Conservation (phyloP, 2,888 invertebrate genomes). For the Morpho helenor region DNA sequence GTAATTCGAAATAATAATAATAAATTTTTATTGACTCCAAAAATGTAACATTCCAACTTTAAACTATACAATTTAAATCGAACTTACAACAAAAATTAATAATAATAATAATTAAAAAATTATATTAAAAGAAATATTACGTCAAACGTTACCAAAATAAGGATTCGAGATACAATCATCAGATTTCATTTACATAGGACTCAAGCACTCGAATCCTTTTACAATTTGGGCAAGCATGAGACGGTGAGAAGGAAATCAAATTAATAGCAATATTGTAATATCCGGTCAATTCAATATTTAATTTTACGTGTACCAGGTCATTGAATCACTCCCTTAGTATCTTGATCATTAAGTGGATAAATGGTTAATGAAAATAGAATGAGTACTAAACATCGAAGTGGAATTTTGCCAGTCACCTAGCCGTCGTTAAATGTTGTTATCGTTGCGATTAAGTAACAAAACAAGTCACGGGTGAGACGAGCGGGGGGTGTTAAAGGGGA, state of each 20-base stretch:
- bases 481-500: constrained; percentile 40
- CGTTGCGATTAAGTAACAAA: constrained; percentile 78
- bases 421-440: constrained; percentile 78
- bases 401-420: constrained; percentile 79
- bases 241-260: background rate
- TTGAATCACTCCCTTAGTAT: constrained; percentile 73
- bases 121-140: too few species aligned
- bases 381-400: constrained; percentile 78
- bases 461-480: constrained; percentile 61
- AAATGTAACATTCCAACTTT: too few species aligned
- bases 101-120: too few species aligned
- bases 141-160: too few species aligned
- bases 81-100: too few species aligned
- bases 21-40: too few species aligned
- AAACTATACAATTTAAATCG: too few species aligned
- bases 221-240: too few species aligned
- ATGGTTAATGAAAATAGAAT: constrained; percentile 79
- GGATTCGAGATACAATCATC: too few species aligned
- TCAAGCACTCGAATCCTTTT: too few species aligned
- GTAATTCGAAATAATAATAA: too few species aligned
- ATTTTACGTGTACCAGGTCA: constrained; percentile 69
- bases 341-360: constrained; percentile 78
- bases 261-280: constrained; percentile 7
- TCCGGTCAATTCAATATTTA: constrained; percentile 67
- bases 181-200: too few species aligned